Percentiles rank a stretch among this genome's conserved stretches.
These are phyloP conservation scores for Spheniscus humboldti DNA, from an alignment of 2,797 vertebrate genomes.

Conservation along the genomic window DNA sequence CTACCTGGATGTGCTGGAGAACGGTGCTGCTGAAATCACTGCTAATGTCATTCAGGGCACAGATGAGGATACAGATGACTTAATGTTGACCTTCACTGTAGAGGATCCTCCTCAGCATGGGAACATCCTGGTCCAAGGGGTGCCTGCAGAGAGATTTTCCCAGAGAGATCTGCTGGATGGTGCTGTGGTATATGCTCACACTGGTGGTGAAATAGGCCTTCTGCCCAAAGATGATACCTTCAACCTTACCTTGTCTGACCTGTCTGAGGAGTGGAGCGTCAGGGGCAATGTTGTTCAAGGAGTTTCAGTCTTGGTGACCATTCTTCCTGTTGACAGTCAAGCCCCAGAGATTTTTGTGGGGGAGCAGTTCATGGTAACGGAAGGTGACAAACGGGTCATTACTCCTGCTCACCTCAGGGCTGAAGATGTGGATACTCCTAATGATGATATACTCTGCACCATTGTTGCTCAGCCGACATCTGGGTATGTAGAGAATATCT, in stretches of 20 bases:
- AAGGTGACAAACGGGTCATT: constrained; percentile 86
- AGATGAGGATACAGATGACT: constrained; percentile 86
- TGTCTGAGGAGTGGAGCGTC: constrained; percentile 90
- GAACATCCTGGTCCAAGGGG: constrained; percentile 85
- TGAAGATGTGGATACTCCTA: constrained; percentile 85
- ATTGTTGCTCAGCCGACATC: constrained; percentile 89
- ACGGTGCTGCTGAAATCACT: constrained; percentile 89
- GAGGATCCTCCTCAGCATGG: constrained; percentile 85
- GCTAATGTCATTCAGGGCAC: constrained; percentile 87
- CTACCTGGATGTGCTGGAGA: constrained; percentile 91
- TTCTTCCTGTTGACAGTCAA: constrained; percentile 92
- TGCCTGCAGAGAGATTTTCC: constrained; percentile 83
- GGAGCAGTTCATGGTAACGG: constrained; percentile 80
- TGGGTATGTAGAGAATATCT: constrained; percentile 94
- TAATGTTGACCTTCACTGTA: constrained; percentile 90
- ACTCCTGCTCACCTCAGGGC: constrained; percentile 81
- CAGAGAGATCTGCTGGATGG: constrained; percentile 92
- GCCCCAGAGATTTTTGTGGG: constrained; percentile 86
- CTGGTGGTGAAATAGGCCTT: constrained; percentile 87
- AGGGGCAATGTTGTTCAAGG: constrained; percentile 85
- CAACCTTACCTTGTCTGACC: constrained; percentile 90
- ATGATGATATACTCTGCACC: constrained; percentile 90
- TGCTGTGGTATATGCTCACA: constrained; percentile 87
- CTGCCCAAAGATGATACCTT: constrained; percentile 87
- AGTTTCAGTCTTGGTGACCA: constrained; percentile 89